phyloP scores from a whole-genome alignment of 2,113 vertebrate species.

The Ranitomeya imitator region DNA sequence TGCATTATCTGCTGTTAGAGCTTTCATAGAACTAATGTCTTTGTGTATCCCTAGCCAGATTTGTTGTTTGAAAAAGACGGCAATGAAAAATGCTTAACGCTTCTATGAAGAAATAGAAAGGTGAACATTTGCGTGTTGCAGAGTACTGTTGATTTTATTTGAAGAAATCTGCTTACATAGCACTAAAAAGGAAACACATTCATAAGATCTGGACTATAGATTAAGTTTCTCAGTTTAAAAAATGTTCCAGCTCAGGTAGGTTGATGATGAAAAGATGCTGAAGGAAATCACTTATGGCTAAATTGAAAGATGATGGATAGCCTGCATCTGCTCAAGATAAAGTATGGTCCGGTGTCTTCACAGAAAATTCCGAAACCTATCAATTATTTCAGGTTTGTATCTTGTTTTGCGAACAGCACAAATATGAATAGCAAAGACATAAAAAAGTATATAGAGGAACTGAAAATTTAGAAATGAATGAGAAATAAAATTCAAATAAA shows the following conservation, averaged over 20 bases:
- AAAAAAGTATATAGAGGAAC: neutral
- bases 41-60: no score
- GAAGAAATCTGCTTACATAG: conserved; percentile 9
- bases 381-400: conserved; percentile 25
- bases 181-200: neutral
- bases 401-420: neutral
- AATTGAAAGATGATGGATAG: conserved; percentile 52
- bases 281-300: conserved; percentile 47
- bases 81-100: neutral
- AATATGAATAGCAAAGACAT: neutral
- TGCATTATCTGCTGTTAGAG: no score
- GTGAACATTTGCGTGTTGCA: neutral
- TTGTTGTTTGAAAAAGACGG: no score
- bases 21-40: no score
- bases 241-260: conserved; percentile 11
- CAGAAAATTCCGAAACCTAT: conserved; percentile 19
- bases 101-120: neutral
- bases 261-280: conserved; percentile 21
- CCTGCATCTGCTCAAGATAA: conserved; percentile 42
- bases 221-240: conserved; percentile 22
- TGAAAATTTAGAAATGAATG: no score
- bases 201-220: conserved; percentile 14
- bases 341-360: conserved; percentile 31
- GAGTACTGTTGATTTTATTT: neutral
- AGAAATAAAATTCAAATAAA: no score